phyloP scores from a whole-genome alignment of 2,113 vertebrate genomes.

The Otis tarda region DNA sequence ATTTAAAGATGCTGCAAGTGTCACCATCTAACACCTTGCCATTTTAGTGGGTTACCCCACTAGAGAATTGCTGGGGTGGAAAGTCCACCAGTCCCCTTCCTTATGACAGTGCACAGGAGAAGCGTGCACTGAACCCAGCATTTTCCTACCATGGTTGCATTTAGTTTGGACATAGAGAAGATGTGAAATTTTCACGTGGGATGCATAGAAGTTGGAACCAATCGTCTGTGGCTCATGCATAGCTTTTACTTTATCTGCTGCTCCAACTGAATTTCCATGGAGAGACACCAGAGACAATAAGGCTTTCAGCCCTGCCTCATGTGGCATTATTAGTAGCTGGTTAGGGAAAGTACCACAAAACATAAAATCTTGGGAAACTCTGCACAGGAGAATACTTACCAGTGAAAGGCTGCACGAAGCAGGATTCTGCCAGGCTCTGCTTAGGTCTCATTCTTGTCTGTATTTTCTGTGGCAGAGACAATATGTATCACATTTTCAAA shows the following conservation, averaged over 20 bases:
- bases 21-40: not conserved
- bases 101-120: not conserved
- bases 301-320: not conserved
- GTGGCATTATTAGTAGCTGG: not conserved
- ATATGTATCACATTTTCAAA: not conserved
- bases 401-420: not conserved
- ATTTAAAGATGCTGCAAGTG: not conserved
- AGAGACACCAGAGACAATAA: not conserved
- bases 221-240: not conserved
- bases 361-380: not conserved
- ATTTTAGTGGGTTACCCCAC: not conserved
- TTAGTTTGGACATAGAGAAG: not conserved
- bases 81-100: not conserved
- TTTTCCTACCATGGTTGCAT: not conserved
- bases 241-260: not conserved
- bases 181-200: not conserved
- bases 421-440: not conserved
- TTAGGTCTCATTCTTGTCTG: not conserved
- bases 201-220: not conserved
- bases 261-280: not conserved
- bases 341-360: not conserved
- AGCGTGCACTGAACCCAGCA: not conserved
- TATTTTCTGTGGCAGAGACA: not conserved
- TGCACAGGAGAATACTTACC: not conserved
- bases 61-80: not conserved